Percentiles rank a stretch among this genome's conserved stretches.
Conservation (phyloP, 2,888 invertebrate species). For the Eupithecia pulchellata region DNA sequence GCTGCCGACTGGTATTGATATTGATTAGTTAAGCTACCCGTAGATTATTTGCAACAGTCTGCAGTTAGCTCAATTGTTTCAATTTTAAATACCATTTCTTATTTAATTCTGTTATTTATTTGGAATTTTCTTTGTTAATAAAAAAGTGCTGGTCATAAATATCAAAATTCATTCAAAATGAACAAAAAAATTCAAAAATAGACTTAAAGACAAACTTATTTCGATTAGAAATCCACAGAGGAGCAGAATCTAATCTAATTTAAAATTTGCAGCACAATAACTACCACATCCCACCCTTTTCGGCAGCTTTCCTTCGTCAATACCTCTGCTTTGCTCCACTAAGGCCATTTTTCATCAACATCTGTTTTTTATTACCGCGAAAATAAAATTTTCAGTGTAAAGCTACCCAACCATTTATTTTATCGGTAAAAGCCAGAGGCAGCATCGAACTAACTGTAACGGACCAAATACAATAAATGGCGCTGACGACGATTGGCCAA, state of each 20-base stretch:
- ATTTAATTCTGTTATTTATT: too few relatives aligned
- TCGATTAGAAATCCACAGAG: not conserved
- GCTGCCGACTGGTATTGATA: too few relatives aligned
- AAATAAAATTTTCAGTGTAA: not conserved
- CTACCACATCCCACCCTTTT: not conserved
- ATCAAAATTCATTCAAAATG: too few relatives aligned
- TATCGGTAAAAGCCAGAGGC: not conserved
- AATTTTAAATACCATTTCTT: too few relatives aligned
- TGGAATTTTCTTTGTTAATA: too few relatives aligned
- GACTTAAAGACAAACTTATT: not conserved
- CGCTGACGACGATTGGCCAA: constrained; percentile 1
- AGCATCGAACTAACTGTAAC: not conserved
- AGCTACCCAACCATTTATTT: not conserved
- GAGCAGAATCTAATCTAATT: not conserved
- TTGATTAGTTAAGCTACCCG: too few relatives aligned
- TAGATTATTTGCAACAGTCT: too few relatives aligned
- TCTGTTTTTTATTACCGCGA: not conserved
- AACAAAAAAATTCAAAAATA: too few relatives aligned
- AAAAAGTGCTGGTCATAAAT: too few relatives aligned
- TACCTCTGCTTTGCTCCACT: not conserved
- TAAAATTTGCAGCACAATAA: not conserved
- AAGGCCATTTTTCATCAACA: not conserved
- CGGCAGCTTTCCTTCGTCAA: not conserved
- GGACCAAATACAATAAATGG: constrained; percentile 3
- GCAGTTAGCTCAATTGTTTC: too few relatives aligned